phyloP scores from a whole-genome alignment of 2,888 invertebrate species.

The Prenolepis imparis region DNA sequence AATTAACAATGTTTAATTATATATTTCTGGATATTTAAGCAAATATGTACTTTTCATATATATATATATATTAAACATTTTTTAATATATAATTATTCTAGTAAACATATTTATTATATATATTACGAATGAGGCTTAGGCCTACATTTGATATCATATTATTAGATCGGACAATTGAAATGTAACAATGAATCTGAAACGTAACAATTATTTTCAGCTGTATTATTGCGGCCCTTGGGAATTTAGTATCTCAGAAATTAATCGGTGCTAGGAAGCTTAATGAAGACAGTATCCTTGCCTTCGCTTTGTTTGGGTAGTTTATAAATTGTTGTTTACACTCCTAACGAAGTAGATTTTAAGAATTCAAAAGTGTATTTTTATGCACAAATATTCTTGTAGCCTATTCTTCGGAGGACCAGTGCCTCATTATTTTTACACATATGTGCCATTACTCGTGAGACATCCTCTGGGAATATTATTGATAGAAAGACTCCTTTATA shows the following conservation, averaged over 20 bases:
- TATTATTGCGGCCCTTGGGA: conserved; percentile 91
- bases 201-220: conserved; percentile 88
- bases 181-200: too few species aligned
- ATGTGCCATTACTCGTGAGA: conserved; percentile 71
- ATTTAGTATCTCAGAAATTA: conserved; percentile 91
- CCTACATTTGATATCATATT: background rate
- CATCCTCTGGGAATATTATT: conserved; percentile 86
- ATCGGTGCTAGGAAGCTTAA: conserved; percentile 89
- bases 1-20: background rate
- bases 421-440: conserved; percentile 93
- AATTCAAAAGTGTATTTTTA: background rate
- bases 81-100: background rate
- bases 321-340: conserved; percentile 26
- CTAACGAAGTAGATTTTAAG: background rate
- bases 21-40: background rate
- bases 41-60: background rate
- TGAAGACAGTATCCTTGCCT: conserved; percentile 90
- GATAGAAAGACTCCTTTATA: conserved; percentile 91
- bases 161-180: background rate
- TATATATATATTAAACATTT: background rate
- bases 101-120: too few species aligned
- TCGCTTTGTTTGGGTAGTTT: conserved; percentile 91
- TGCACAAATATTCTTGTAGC: conserved; percentile 85
- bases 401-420: conserved; percentile 93
- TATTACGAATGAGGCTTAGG: background rate